A percentile compares a stretch with the other conserved stretches of the same genome.
Conservation (phyloP, 2,888 invertebrate genomes). For the Catocala fraxini region DNA sequence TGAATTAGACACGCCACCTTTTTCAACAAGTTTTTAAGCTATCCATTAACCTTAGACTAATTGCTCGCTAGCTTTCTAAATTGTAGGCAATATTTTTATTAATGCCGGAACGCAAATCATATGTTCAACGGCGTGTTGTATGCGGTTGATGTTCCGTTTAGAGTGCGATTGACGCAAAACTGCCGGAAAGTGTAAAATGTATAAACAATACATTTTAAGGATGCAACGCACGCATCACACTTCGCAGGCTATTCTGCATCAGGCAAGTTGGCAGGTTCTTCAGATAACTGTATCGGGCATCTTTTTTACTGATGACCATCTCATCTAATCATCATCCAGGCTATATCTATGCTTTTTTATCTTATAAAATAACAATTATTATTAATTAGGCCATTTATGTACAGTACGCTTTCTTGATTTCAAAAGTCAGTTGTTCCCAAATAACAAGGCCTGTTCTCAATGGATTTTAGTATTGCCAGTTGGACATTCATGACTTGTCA, state of each 20-base stretch:
- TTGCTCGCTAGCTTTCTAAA: conserved; percentile 69
- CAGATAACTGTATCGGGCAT: too few relatives aligned
- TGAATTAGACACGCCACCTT: conserved; percentile 68
- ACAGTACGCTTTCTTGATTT: too few relatives aligned
- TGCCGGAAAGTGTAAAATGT: conserved; percentile 1
- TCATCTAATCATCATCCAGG: too few relatives aligned
- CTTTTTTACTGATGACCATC: too few relatives aligned
- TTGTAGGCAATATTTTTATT: conserved; percentile 41
- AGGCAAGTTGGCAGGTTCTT: too few relatives aligned
- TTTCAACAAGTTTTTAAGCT: conserved; percentile 67
- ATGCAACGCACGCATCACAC: too few relatives aligned
- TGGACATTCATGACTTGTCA: conserved; percentile 1
- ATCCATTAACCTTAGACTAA: conserved; percentile 76
- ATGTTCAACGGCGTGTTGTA: conserved; percentile 12
- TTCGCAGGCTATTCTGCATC: too few relatives aligned
- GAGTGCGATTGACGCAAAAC: not conserved
- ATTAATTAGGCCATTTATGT: too few relatives aligned
- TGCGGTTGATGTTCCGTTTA: conserved; percentile 9
- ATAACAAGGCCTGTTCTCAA: not conserved
- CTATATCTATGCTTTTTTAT: too few relatives aligned
- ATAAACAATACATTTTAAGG: not conserved
- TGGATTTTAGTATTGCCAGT: not conserved
- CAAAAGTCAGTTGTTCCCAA: too few relatives aligned
- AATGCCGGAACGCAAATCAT: conserved; percentile 27
- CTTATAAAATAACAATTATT: too few relatives aligned